Percentiles rank a stretch among this genome's conserved stretches.
phyloP scores from a whole-genome alignment of 2,113 vertebrate species.

The Toxotes jaculatrix region DNA sequence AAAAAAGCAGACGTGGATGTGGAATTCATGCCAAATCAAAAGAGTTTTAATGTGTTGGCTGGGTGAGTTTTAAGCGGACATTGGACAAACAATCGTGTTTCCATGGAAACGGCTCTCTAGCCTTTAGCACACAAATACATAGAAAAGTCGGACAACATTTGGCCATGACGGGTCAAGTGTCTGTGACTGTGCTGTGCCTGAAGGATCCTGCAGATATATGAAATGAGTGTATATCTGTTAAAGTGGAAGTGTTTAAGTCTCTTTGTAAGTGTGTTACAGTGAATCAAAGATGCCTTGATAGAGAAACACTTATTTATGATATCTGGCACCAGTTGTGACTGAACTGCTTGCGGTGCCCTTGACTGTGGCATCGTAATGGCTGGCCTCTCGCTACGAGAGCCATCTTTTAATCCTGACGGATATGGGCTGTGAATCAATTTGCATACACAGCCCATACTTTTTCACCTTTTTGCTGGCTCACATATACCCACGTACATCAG shows the following conservation, averaged over 20 bases:
- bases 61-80: conserved; percentile 22
- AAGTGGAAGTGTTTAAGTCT: conserved; percentile 62
- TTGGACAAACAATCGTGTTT: conserved; percentile 53
- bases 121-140: conserved; percentile 47
- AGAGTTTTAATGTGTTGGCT: conserved; percentile 35
- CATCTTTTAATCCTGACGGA: conserved; percentile 55
- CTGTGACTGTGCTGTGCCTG: conserved; percentile 56
- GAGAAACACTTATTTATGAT: conserved; percentile 69
- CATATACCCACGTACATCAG: conserved; percentile 34
- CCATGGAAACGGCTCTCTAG: conserved; percentile 48
- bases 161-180: conserved; percentile 52
- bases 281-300: conserved; percentile 75
- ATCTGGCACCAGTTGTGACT: conserved; percentile 51
- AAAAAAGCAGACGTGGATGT: conserved; percentile 32
- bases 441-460: conserved; percentile 56
- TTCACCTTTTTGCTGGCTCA: conserved; percentile 65
- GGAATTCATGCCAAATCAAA: conserved; percentile 64
- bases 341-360: conserved; percentile 48
- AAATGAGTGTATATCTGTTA: conserved; percentile 70
- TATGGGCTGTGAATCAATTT: conserved; percentile 59
- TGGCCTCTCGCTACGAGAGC: conserved; percentile 36
- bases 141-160: conserved; percentile 24
- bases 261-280: conserved; percentile 66
- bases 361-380: conserved; percentile 37
- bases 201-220: conserved; percentile 64